Conservation (phyloP, 2,888 invertebrate genomes). For the Caenorhabditis sp. region DNA sequence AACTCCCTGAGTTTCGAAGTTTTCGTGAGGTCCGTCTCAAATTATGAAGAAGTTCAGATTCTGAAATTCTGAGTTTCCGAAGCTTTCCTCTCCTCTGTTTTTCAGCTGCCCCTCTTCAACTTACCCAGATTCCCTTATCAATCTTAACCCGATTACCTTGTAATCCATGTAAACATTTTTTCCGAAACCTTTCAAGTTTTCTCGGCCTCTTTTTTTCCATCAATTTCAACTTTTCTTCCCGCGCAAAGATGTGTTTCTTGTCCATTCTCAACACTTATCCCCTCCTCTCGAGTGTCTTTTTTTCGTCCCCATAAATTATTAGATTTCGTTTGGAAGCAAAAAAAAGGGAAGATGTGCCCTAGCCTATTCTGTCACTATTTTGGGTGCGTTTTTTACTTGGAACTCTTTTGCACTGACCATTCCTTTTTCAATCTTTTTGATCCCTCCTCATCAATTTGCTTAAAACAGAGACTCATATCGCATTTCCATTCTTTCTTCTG, state of each 20-base stretch:
- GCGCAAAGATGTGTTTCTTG: constrained; percentile 4
- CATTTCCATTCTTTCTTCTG: constrained; percentile 30
- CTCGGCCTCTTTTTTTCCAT: neutral
- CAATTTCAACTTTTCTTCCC: neutral
- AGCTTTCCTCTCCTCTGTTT: too few relatives aligned
- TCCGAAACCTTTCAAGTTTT: neutral
- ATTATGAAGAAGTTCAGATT: too few relatives aligned
- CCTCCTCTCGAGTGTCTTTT: neutral
- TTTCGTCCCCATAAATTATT: constrained; percentile 45
- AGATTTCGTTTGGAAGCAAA: constrained; percentile 53
- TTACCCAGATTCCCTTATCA: too few relatives aligned
- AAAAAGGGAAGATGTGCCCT: neutral
- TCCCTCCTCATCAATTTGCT: constrained; percentile 57
- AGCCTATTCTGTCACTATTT: constrained; percentile 11
- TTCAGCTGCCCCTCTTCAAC: too few relatives aligned
- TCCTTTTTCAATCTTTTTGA: constrained; percentile 42
- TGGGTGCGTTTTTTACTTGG: neutral
- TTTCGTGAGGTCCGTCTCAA: too few relatives aligned
- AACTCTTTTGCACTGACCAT: neutral
- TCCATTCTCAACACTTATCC: constrained; percentile 32
- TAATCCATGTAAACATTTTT: constrained; percentile 1
- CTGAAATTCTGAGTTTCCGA: too few relatives aligned
- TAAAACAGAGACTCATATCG: constrained; percentile 17
- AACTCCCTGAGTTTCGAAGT: too few relatives aligned
- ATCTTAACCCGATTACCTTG: constrained; percentile 13